These are phyloP conservation scores for Camptogramma bilineatum DNA, from an alignment of 2,888 invertebrate species.

Conservation along the genomic window DNA sequence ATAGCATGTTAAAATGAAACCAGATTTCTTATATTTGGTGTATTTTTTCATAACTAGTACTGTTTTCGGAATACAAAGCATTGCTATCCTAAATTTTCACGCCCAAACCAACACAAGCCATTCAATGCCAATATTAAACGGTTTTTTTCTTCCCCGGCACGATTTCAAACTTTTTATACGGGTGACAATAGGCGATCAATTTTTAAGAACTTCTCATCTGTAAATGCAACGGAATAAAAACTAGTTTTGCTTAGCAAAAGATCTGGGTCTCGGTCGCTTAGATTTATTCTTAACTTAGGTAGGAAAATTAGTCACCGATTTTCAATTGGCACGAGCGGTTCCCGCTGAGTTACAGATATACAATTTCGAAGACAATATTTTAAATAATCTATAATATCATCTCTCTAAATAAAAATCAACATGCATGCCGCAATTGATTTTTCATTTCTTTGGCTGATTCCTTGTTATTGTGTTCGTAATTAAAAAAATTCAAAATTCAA, in stretches of 20 bases:
- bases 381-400: too few species aligned
- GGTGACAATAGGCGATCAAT: slow-evolving; percentile 78
- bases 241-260: slow-evolving; percentile 50
- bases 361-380: slow-evolving; percentile 39
- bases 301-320: slow-evolving; percentile 67
- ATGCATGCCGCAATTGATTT: too few species aligned
- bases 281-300: slow-evolving; percentile 62
- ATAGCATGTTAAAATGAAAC: too few species aligned
- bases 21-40: neutral
- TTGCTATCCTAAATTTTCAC: slow-evolving; percentile 61
- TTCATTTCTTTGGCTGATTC: too few species aligned
- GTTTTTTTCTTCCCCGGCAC: slow-evolving; percentile 72
- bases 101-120: slow-evolving; percentile 66
- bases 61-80: neutral
- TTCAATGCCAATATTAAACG: slow-evolving; percentile 82
- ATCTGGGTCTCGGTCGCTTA: slow-evolving; percentile 75
- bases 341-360: slow-evolving; percentile 61
- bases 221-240: slow-evolving; percentile 48
- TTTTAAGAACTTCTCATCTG: slow-evolving; percentile 44
- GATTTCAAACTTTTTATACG: slow-evolving; percentile 81
- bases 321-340: slow-evolving; percentile 69
- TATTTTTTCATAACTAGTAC: neutral
- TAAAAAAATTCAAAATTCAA: too few species aligned
- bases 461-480: too few species aligned
- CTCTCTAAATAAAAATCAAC: too few species aligned